Base-by-base conservation (phyloP, 2,888 invertebrate genomes). In the Cheilosia soror region DNA sequence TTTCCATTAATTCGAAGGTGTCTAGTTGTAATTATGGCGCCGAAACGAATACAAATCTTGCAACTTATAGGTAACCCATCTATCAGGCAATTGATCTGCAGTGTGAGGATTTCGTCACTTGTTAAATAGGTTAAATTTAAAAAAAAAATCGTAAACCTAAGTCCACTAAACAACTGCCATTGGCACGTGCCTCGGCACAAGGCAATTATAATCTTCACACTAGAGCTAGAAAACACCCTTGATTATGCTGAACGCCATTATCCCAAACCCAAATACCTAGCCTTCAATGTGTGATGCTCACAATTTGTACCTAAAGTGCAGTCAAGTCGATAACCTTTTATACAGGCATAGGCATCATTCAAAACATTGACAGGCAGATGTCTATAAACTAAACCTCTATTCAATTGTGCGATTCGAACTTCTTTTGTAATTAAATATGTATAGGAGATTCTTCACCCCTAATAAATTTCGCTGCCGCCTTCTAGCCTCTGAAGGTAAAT, bases 401-500 rank as follows among this genome's bases (percentile, higher is more conserved):
- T 57, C 53, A 11, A 63, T 31, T 58, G 65, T 51, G 62, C 20
- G 20, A 53, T 58, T 13, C 49, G 40, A 27, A 69, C 68, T 75
- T 78, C 78, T 62, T 69, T 69, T 29, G 75, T 80, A 84, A 84
- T 84, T 80, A 84, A 80, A 80, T 84, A n/a, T n/a, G n/a, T n/a
- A 79, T 84, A 75, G 75, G 47, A 80, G 65, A 51, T 51, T 29
- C 55, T 65, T 80, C 73, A 75, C 58, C 80, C 80, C 29, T 55
- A 65, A 84, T 71, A 80, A 76, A 80, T 84, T 79, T 47, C 66
- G 51, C 15, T 27, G 25, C 51, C 15, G 7, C 2, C 15, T 40
- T 40, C 47, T 47, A 47, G n/a, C 33, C 13, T 25, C 33, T 47
- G 40, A 65, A 73, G 78, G 83, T 83, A 58, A 78, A 72, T 72